Conservation (phyloP, 2,113 vertebrate species). For the Carassius gibelio region DNA sequence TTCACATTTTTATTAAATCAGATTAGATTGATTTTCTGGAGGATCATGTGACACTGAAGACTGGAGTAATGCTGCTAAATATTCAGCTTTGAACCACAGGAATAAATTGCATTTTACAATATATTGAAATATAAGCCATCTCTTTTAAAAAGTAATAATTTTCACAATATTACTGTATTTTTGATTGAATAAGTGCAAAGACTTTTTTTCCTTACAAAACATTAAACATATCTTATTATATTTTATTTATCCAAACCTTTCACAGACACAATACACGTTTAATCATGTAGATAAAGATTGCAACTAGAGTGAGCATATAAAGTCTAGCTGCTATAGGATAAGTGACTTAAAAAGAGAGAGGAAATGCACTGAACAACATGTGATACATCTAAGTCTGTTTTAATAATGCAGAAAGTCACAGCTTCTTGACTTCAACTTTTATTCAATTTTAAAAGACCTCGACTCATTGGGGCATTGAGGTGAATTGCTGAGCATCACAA, state of each 20-base stretch:
- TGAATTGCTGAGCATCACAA: constrained; percentile 4
- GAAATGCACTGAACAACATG: not conserved
- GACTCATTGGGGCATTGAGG: not conserved
- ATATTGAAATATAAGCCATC: not conserved
- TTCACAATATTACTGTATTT: not conserved
- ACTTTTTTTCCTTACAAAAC: not conserved
- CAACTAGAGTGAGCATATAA: not conserved
- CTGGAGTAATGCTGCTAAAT: no score
- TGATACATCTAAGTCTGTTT: not conserved
- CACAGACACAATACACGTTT: not conserved
- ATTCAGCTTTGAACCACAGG: not conserved
- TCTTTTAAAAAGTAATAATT: not conserved
- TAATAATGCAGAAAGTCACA: not conserved
- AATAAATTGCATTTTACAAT: not conserved
- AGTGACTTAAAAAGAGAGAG: not conserved
- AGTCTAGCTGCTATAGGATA: not conserved
- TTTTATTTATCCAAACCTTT: not conserved
- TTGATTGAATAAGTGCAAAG: not conserved
- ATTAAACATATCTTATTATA: not conserved
- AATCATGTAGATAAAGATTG: not conserved
- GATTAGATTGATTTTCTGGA: no score
- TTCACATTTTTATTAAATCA: no score
- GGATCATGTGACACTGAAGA: no score
- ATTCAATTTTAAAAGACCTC: not conserved
- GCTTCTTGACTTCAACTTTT: not conserved